Evolutionary conservation across 2,797 vertebrate species (phyloP).

Genomic region (Cheirogaleus major): DNA sequence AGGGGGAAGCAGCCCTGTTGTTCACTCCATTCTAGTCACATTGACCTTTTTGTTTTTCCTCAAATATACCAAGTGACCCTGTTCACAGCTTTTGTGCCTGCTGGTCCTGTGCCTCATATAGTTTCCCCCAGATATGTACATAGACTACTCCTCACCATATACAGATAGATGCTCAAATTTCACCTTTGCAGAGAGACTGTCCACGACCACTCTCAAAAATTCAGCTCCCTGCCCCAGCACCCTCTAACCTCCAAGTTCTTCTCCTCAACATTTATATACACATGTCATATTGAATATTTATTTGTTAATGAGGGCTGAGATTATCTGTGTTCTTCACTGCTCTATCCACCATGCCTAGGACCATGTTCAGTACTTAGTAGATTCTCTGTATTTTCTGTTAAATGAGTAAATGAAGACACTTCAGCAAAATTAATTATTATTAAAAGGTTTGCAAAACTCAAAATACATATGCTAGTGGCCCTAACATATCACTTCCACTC

Average conservation of each 20-base stretch:
- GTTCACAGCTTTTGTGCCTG: too few relatives aligned
- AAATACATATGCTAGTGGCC: neutral
- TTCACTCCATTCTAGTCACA: neutral
- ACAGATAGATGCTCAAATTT: neutral
- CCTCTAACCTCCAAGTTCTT: neutral
- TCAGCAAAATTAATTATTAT: neutral
- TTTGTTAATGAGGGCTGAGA: neutral
- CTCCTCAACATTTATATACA: neutral
- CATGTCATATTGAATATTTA: neutral
- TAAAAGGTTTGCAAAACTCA: neutral
- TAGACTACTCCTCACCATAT: neutral
- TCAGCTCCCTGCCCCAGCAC: neutral
- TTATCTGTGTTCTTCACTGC: neutral
- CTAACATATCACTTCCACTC: neutral
- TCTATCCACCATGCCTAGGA: neutral
- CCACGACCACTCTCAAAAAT: neutral
- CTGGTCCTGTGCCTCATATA: neutral
- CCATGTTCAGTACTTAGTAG: neutral
- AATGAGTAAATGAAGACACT: neutral
- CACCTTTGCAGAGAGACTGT: neutral
- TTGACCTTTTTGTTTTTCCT: neutral
- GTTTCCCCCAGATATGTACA: neutral
- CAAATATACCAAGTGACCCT: neutral
- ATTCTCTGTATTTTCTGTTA: neutral
- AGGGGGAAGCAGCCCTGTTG: neutral